A percentile compares a stretch with the other conserved stretches of the same genome.
phyloP scores from a whole-genome alignment of 2,113 vertebrate species.

The Lynx canadensis region DNA sequence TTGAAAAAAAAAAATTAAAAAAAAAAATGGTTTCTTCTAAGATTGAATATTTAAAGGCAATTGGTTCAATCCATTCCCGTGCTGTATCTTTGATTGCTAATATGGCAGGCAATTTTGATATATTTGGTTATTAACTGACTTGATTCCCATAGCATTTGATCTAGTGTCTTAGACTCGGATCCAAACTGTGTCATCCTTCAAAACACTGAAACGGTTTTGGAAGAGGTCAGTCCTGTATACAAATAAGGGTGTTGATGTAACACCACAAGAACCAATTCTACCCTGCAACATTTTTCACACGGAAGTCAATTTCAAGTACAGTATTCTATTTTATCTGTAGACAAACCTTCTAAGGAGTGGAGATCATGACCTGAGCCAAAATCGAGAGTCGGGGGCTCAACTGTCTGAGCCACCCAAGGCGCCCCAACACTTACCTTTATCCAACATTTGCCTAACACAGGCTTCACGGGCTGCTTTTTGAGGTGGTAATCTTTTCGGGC shows the following conservation, averaged over 20 bases:
- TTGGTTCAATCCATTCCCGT: background rate
- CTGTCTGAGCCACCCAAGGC: too few relatives aligned
- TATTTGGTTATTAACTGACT: slow-evolving; percentile 35
- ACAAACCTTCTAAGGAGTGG: background rate
- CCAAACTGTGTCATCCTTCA: background rate
- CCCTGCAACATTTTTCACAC: background rate
- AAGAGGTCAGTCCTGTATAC: background rate
- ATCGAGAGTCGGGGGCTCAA: too few relatives aligned
- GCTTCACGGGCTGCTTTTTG: background rate
- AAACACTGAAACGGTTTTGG: background rate
- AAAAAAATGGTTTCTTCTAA: slow-evolving; percentile 31
- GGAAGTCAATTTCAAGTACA: background rate
- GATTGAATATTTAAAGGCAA: background rate
- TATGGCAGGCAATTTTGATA: background rate
- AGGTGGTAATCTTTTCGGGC: background rate
- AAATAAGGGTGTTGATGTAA: background rate
- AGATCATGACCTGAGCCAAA: background rate
- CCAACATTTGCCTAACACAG: background rate
- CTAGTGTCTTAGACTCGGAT: slow-evolving; percentile 14
- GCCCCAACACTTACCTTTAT: background rate
- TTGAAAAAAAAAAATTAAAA: too few relatives aligned
- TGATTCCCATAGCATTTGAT: slow-evolving; percentile 19
- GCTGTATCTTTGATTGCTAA: background rate
- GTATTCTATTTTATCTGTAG: background rate
- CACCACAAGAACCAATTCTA: background rate